Evolutionary conservation across 2,797 vertebrate species (phyloP), one percentile per base, ranked within the genome.

Genomic region (Eurystomus glaucurus): DNA sequence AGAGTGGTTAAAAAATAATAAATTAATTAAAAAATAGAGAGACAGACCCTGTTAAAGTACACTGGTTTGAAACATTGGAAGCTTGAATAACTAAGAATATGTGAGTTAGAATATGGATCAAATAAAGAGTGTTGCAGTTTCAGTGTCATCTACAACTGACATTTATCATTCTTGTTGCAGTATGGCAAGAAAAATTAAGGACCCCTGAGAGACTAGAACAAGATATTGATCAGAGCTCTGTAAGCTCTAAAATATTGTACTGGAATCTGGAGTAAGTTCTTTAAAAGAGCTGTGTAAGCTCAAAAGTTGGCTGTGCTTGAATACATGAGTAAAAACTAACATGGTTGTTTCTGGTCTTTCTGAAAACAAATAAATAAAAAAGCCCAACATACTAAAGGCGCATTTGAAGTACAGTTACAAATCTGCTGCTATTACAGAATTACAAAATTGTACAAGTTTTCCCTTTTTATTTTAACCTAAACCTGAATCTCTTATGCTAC

Each of bases 111-210:
- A 74, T 45, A 35, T 28, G 43, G 45, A 92, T 71, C 51, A 79
- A 83, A 15, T 51, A 60, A 80, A 87, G 50, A 55, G 5, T n/a
- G 4, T 62, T 92, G 45, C 58, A 2, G 14, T 76, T 88, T 77
- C 62, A 84, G 69, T 79, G 72, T 62, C 48, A 69, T 41, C 75
- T 57, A 48, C 35, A 72, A 50, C 39, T 61, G 84, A 75, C 78
- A 96, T 96, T 94, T 88, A 92, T 93, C 89, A 95, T 95, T 95
- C 71, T 70, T 93, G 16, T 69, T 85, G 46, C 61, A 74, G 71
- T 62, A 58, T 92, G 12, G 43, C 13, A 83, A 92, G 71, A 88
- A 85, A 94, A 84, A 77, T 84, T 72, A 84, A 86, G 39, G 64
- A 76, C 41, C 23, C 22, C 54, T 83, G 37, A 52, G 22, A 90